phyloP scores from a whole-genome alignment of 2,113 vertebrate genomes.

The Gasterosteus nipponicus region DNA sequence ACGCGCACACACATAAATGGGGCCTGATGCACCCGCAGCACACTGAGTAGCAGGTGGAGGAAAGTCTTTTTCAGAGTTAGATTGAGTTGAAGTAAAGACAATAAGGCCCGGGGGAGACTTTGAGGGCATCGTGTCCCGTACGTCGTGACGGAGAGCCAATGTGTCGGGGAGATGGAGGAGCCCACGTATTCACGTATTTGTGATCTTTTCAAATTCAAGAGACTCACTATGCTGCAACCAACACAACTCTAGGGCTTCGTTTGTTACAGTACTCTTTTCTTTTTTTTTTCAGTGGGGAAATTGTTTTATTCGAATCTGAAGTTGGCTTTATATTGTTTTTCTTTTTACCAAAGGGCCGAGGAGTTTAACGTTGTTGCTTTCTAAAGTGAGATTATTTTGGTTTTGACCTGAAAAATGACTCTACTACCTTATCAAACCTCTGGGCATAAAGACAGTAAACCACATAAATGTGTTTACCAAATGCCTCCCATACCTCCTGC shows the following conservation, averaged over 20 bases:
- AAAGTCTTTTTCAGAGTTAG: not conserved
- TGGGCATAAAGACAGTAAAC: not conserved
- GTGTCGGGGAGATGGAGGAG: slow-evolving; percentile 20
- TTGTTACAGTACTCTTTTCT: not conserved
- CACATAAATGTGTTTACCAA: not conserved
- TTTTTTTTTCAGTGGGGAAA: slow-evolving; percentile 5
- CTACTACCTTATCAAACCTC: not conserved
- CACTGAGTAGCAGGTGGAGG: not conserved
- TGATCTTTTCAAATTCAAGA: slow-evolving; percentile 28
- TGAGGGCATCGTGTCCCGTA: slow-evolving; percentile 15
- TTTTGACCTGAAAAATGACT: not conserved
- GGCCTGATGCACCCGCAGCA: not conserved
- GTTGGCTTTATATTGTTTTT: slow-evolving; percentile 16
- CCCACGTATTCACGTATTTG: slow-evolving; percentile 12
- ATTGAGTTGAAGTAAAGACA: slow-evolving; percentile 13
- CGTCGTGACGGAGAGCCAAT: slow-evolving; percentile 17
- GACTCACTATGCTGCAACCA: not conserved
- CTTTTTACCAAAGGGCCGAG: not conserved
- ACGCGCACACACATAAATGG: not conserved
- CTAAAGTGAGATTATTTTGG: not conserved
- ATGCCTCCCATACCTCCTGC: not conserved
- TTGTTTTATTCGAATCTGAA: slow-evolving; percentile 3
- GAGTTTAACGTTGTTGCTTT: not conserved
- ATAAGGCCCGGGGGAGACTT: slow-evolving; percentile 2
- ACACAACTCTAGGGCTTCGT: slow-evolving; percentile 22